These are phyloP conservation scores for Halcyon senegalensis DNA, from an alignment of 2,113 vertebrate genomes.

Conservation along the genomic window DNA sequence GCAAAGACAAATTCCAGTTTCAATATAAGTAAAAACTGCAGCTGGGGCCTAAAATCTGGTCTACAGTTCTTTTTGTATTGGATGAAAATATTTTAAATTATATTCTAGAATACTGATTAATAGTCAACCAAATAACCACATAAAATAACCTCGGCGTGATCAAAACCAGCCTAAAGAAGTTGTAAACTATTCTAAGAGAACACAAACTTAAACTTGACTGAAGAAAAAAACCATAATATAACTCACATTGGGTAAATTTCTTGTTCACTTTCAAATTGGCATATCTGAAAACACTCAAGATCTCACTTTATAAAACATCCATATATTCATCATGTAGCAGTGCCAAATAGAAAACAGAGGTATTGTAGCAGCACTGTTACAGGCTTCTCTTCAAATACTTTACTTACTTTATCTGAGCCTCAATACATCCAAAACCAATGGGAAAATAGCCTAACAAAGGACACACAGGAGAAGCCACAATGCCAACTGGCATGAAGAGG, in stretches of 20 bases:
- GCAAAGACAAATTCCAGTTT: background rate
- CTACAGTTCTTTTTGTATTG: background rate
- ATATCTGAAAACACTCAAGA: background rate
- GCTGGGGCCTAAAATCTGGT: background rate
- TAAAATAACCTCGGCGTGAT: background rate
- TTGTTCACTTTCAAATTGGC: background rate
- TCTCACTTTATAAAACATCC: background rate
- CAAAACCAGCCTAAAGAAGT: background rate
- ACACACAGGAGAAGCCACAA: background rate
- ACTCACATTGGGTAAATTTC: background rate
- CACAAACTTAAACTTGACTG: fast-evolving
- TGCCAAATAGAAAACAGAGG: background rate
- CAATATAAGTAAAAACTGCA: background rate
- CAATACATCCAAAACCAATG: background rate
- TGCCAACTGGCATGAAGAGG: background rate
- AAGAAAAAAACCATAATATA: background rate
- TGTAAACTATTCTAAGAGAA: background rate
- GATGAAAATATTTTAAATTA: background rate
- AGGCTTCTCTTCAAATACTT: background rate
- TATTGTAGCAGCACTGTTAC: background rate
- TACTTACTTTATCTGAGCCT: background rate
- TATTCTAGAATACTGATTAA: background rate
- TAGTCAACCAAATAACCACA: background rate
- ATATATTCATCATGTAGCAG: background rate
- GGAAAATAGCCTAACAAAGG: background rate